Base-by-base conservation (phyloP, 37 sponge, comb jelly and placozoan species). In the Agelas oroides region DNA sequence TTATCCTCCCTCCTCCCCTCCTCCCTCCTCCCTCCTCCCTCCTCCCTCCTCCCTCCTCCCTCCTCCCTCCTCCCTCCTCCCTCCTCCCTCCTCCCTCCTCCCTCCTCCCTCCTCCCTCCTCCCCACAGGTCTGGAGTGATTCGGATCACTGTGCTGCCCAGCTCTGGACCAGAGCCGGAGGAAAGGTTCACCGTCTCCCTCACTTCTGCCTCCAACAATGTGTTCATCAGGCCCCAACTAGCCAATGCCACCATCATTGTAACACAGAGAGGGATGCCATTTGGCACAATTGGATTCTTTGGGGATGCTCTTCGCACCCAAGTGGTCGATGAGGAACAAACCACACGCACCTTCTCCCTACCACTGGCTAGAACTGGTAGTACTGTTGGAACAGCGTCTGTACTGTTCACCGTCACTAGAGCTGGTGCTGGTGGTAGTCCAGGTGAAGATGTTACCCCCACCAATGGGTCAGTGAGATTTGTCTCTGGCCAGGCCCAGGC, bases 201-300 rank as follows among this genome's bases (percentile, higher is more conserved):
- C 11, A 17, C 57, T 0, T 19, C 71, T 53, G 88, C 90, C 33
- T 81, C 92, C 5, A 90, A 93, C 24, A 79, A 89, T 40, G 94
- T 91, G 17, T 30, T 54, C 14, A 62, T 96, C 11, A 83, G 85
- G 46, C 41, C 86, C 8, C 58, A 17, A 11, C 76, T 62, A 16
- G 61, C 59, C 0, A 34, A 52, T 17, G 70, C 65, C 30, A 70
- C 60, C 52, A 77, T 89, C 33, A 82, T 77, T 23, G 81, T 90
- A 6, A 19, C 73, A 0, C 94, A 93, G 66, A 69, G 70, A 40
- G 95, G 95, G 20, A 91, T 79, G 63, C 95, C 95, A 11, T 86
- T 60, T 62, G 95, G 95, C 14, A 70, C 65, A 20, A 68, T 91
- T 30, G 87, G 92, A 23, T 95, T 95, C 78, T 63, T 87, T 54